Percentiles rank a stretch among this genome's conserved stretches.
These are phyloP conservation scores for Dermatemys mawii DNA, from an alignment of 2,113 vertebrate species.

Conservation along the genomic window DNA sequence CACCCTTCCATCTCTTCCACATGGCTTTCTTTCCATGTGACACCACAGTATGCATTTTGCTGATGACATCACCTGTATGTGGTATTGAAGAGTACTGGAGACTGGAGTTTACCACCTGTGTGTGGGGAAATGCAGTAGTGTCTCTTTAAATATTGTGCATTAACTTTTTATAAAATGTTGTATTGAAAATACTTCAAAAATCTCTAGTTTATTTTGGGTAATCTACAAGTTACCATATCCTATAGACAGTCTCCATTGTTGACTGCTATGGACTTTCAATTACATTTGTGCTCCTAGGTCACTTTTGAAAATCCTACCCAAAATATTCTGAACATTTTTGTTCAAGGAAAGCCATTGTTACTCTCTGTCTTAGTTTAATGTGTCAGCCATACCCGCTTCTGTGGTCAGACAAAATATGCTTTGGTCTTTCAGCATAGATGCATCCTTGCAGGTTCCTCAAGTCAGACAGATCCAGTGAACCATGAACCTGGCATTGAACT, in stretches of 20 bases:
- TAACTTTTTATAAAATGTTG: neutral
- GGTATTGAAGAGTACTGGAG: neutral
- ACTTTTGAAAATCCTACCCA: neutral
- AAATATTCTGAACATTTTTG: neutral
- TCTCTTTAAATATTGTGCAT: neutral
- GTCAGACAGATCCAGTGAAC: neutral
- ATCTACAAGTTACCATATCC: neutral
- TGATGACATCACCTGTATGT: neutral
- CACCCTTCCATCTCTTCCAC: neutral
- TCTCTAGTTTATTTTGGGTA: neutral
- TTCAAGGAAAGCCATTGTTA: neutral
- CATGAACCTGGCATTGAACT: neutral
- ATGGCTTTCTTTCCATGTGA: fast-evolving
- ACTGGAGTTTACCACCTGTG: neutral
- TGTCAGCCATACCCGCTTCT: neutral
- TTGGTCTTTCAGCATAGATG: neutral
- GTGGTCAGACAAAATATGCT: neutral
- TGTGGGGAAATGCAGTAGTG: neutral
- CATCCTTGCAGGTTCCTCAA: neutral
- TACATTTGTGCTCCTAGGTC: neutral
- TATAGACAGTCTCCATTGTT: neutral
- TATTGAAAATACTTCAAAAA: neutral
- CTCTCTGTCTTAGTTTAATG: neutral
- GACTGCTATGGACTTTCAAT: neutral
- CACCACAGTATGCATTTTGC: neutral